phyloP scores from a whole-genome alignment of 1,140 invertebrate species.

The Oedothorax gibbosus region DNA sequence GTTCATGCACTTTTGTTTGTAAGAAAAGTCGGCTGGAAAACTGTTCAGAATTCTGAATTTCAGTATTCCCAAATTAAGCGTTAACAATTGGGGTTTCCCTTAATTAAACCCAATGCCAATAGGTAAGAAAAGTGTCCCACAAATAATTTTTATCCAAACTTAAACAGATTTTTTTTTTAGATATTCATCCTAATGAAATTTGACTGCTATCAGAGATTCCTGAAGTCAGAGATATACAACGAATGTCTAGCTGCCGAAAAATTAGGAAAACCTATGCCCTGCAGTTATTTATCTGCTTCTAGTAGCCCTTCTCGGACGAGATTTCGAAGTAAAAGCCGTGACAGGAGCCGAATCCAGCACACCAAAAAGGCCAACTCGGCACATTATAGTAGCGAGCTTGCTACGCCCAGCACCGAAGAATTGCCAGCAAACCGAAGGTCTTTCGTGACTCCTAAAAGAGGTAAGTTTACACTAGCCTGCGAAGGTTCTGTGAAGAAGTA shows the following conservation, averaged over 20 bases:
- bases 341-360: constrained; percentile 16
- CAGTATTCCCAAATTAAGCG: too few species aligned
- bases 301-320: constrained; percentile 30
- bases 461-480: neutral
- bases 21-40: too few species aligned
- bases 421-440: constrained; percentile 30
- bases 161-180: constrained; percentile 70
- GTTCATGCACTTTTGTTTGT: too few species aligned
- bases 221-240: constrained; percentile 90
- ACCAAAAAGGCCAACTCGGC: constrained; percentile 41
- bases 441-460: constrained; percentile 29
- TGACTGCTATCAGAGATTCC: constrained; percentile 94
- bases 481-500: too few species aligned
- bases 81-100: too few species aligned
- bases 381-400: constrained; percentile 23
- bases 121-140: neutral
- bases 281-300: constrained; percentile 51
- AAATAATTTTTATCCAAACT: neutral
- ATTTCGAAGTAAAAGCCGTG: constrained; percentile 49
- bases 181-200: constrained; percentile 98
- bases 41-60: too few species aligned
- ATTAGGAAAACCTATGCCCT: constrained; percentile 69
- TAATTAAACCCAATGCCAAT: neutral
- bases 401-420: neutral
- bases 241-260: constrained; percentile 77